Evolutionary conservation across 2,888 invertebrate species (phyloP), one percentile per base, ranked within the genome.

Genomic region (Synanthedon formicaeformis): DNA sequence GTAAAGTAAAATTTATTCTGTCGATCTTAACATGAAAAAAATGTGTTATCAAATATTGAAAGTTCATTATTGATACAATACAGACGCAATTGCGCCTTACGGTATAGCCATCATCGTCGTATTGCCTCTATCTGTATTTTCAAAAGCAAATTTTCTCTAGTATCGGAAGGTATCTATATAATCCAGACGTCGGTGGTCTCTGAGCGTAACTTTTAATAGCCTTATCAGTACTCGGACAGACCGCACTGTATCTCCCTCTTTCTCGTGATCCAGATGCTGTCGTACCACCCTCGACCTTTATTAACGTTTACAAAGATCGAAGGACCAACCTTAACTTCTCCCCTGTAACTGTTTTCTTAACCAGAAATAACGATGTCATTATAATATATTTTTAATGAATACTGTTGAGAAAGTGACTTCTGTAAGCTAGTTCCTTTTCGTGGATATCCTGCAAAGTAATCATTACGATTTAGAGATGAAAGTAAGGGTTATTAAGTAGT

Each of bases 171-270:
- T 75, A 73, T 78, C 71, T 69, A 65, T 68, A 75, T 75, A 75
- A 80, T 79, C 73, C 78, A 71, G 68, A 60, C 71, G 63, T 68
- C 71, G 64, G 69, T 69, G 71, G 73, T 74, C 75, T 75, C 70
- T 66, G 66, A 76, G 78, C 74, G 81, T 80, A 81, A 87, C 79
- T 87, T 87, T 81, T 84, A 84, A 86, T 84, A 87, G 82, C 79
- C 80, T 84, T 86, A 86, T 86, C 83, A 76, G 81, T 75, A 66
- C 73, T 70, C 68, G 63, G 67, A 69, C 83, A 83, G 81, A 72
- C 80, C 72, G 69, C 68, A 64, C 69, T 70, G 66, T 69, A 70
- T 72, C 75, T 69, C 67, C 67, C 63, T 64, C 62, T 64, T 69
- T 69, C 70, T 64, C 71, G 58, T 57, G 59, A 63, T 64, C 59